phyloP scores from a whole-genome alignment of 2,888 invertebrate genomes.

The Ormyrus rosae region DNA sequence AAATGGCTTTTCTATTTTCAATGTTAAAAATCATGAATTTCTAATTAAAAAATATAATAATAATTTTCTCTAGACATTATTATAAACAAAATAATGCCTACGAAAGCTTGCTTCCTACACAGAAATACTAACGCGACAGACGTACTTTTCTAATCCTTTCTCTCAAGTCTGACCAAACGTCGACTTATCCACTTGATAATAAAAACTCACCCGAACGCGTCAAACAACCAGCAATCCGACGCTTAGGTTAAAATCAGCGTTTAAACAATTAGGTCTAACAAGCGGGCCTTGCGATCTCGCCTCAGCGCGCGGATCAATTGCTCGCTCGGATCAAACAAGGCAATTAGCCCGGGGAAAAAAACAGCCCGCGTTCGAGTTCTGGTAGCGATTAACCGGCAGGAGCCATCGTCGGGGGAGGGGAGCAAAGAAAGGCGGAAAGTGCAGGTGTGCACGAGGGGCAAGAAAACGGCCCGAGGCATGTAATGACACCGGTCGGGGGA shows the following conservation, averaged over 20 bases:
- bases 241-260: not conserved
- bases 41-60: no score
- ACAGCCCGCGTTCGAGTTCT: not conserved
- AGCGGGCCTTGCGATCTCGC: not conserved
- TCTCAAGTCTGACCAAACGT: no score
- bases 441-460: not conserved
- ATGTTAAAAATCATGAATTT: no score
- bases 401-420: not conserved
- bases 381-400: slow-evolving; percentile 4
- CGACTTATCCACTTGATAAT: no score
- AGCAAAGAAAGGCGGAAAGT: not conserved
- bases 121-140: no score
- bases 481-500: not conserved
- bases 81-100: no score
- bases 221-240: no score
- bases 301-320: slow-evolving; percentile 2
- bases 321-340: slow-evolving; percentile 16
- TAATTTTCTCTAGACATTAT: no score
- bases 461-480: not conserved
- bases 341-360: slow-evolving; percentile 9
- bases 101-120: no score
- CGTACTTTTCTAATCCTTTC: no score
- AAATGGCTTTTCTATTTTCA: no score
- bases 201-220: no score
- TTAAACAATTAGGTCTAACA: slow-evolving; percentile 2